A percentile compares a stretch with the other conserved stretches of the same genome.
phyloP scores from a whole-genome alignment of 1,140 invertebrate genomes.

The Lithobius niger region DNA sequence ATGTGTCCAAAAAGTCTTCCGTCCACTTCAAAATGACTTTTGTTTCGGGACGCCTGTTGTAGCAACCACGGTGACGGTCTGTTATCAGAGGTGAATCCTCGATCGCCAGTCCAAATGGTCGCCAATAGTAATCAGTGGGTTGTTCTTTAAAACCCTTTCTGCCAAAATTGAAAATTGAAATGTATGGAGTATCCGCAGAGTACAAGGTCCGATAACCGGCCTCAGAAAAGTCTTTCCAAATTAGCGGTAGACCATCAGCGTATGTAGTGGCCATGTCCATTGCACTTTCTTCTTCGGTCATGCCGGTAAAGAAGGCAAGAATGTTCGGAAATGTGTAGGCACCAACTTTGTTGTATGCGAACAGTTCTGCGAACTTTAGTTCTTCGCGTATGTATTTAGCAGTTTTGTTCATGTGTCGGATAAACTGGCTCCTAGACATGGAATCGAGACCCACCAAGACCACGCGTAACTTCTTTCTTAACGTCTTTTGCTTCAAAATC shows the following conservation, averaged over 20 bases:
- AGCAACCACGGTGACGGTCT: neutral
- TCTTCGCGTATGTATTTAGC: too few species aligned
- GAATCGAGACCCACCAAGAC: too few species aligned
- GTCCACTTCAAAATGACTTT: neutral
- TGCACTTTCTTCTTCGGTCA: slow-evolving; percentile 14
- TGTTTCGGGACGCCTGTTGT: neutral
- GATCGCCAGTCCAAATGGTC: slow-evolving; percentile 21
- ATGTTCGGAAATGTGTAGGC: slow-evolving; percentile 49
- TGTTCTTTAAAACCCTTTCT: slow-evolving; percentile 22
- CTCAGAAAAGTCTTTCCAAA: slow-evolving; percentile 26
- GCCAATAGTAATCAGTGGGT: slow-evolving; percentile 27
- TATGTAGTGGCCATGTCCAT: slow-evolving; percentile 13
- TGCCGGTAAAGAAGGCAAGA: slow-evolving; percentile 21
- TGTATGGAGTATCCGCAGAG: slow-evolving; percentile 23
- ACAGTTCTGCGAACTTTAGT: too few species aligned
- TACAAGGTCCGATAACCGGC: slow-evolving; percentile 23
- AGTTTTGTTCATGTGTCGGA: too few species aligned
- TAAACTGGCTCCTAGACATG: too few species aligned
- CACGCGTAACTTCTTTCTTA: too few species aligned
- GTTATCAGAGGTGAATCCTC: slow-evolving; percentile 5
- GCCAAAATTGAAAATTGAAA: slow-evolving; percentile 23
- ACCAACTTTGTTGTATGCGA: too few species aligned
- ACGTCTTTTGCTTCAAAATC: too few species aligned
- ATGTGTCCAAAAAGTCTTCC: slow-evolving; percentile 16
- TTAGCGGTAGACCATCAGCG: slow-evolving; percentile 29